Evolutionary conservation across 2,113 vertebrate species (phyloP).

Genomic region (Struthidea cinerea): DNA sequence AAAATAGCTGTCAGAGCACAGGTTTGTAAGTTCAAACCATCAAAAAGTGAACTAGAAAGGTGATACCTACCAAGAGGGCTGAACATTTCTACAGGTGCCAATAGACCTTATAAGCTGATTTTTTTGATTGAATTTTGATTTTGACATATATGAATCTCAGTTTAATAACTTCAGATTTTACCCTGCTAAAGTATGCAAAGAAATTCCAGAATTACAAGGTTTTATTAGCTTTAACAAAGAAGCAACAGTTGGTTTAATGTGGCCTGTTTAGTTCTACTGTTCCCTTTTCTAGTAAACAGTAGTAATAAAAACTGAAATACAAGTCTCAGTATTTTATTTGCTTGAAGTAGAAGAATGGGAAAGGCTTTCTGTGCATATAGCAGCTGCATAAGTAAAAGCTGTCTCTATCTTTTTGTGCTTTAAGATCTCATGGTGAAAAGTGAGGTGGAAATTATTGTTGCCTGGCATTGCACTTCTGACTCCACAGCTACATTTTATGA

Average conservation of each 20-base stretch:
- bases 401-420: neutral
- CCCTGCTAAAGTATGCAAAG: neutral
- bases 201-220: neutral
- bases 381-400: neutral
- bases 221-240: neutral
- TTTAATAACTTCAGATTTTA: neutral
- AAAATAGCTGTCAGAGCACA: neutral
- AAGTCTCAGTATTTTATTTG: neutral
- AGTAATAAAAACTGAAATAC: neutral
- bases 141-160: neutral
- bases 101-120: neutral
- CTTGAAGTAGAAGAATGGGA: neutral
- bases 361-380: neutral
- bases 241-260: slow-evolving; percentile 71
- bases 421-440: slow-evolving; percentile 37
- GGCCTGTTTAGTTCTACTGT: neutral
- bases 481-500: slow-evolving; percentile 54
- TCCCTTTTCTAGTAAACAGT: neutral
- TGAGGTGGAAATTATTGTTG: slow-evolving; percentile 40
- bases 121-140: neutral
- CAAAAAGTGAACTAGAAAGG: neutral
- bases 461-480: slow-evolving; percentile 45
- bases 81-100: neutral
- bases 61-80: neutral
- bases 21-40: neutral